A percentile compares a stretch with the other conserved stretches of the same genome.
These are phyloP conservation scores for Latrodectus elegans DNA, from an alignment of 2,888 invertebrate genomes.

Conservation along the genomic window DNA sequence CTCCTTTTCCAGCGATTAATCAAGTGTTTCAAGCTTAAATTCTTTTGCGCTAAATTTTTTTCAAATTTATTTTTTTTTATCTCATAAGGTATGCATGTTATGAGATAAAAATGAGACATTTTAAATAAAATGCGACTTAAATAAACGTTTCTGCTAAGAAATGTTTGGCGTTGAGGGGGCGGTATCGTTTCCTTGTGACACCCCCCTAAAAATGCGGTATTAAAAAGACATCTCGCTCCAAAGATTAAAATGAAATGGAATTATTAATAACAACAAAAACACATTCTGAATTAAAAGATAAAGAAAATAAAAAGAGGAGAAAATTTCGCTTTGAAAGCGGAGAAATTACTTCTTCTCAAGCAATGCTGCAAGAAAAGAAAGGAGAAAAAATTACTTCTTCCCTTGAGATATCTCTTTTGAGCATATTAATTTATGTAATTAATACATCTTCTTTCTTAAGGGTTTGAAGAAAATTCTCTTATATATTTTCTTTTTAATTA, in stretches of 20 bases:
- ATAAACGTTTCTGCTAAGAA: slow-evolving; percentile 46
- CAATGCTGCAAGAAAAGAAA: slow-evolving; percentile 13
- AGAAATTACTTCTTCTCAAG: slow-evolving; percentile 55
- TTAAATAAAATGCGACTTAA: slow-evolving; percentile 26
- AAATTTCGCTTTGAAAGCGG: slow-evolving; percentile 33
- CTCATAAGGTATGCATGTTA: slow-evolving; percentile 29
- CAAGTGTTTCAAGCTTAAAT: not conserved
- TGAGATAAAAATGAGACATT: slow-evolving; percentile 10
- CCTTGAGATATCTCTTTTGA: slow-evolving; percentile 56
- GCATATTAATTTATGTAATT: slow-evolving; percentile 70
- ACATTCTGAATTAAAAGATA: slow-evolving; percentile 1
- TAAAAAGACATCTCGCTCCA: slow-evolving; percentile 65
- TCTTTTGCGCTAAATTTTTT: not conserved
- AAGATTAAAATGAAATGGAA: slow-evolving; percentile 68
- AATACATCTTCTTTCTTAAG: slow-evolving; percentile 67
- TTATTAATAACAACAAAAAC: slow-evolving; percentile 56
- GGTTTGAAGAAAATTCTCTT: slow-evolving; percentile 49
- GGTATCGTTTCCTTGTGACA: slow-evolving; percentile 10
- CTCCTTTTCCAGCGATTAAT: too few relatives aligned
- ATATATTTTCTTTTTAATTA: slow-evolving; percentile 22
- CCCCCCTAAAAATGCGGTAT: slow-evolving; percentile 42
- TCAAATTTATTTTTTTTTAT: slow-evolving; percentile 5
- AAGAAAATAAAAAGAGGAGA: slow-evolving; percentile 27
- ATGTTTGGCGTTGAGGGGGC: slow-evolving; percentile 7
- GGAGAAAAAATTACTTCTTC: slow-evolving; percentile 45